Evolutionary conservation across 2,888 invertebrate genomes (phyloP).

Genomic region (Nesidiocoris tenuis): DNA sequence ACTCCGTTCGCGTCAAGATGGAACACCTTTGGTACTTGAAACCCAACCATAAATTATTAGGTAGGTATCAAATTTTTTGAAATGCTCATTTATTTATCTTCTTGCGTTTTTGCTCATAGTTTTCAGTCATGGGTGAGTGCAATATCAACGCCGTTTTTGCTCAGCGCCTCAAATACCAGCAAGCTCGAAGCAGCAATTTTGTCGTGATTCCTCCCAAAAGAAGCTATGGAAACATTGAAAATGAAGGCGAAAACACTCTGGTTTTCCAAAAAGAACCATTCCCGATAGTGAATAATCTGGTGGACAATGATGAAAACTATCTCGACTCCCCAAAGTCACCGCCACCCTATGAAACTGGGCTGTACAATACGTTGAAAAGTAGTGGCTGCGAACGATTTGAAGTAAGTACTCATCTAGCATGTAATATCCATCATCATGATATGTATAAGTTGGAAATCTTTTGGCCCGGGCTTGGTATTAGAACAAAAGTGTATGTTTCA

Average conservation of each 20-base stretch:
- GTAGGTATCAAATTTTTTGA: too few species aligned
- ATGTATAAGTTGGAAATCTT: too few species aligned
- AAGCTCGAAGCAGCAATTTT: constrained; percentile 29
- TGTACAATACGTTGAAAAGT: constrained; percentile 1
- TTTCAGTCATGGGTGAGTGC: constrained; percentile 45
- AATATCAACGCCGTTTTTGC: constrained; percentile 49
- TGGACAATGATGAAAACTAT: constrained; percentile 16
- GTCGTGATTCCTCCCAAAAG: neutral
- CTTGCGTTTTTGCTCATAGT: too few species aligned
- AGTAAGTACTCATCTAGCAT: neutral
- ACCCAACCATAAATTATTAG: too few species aligned
- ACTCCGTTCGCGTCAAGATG: too few species aligned
- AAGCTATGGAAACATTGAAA: neutral
- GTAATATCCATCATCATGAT: too few species aligned
- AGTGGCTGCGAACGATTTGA: constrained; percentile 1
- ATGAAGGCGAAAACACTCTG: constrained; percentile 22
- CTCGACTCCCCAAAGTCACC: constrained; percentile 28
- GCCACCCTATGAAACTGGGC: constrained; percentile 18
- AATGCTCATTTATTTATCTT: too few species aligned
- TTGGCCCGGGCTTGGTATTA: too few species aligned
- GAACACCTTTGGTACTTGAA: too few species aligned
- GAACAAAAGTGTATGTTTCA: too few species aligned
- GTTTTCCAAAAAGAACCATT: neutral
- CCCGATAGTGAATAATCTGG: neutral
- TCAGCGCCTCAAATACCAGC: constrained; percentile 47